These are phyloP conservation scores for Eupithecia vulgata DNA, from an alignment of 2,888 invertebrate species.

Conservation along the genomic window DNA sequence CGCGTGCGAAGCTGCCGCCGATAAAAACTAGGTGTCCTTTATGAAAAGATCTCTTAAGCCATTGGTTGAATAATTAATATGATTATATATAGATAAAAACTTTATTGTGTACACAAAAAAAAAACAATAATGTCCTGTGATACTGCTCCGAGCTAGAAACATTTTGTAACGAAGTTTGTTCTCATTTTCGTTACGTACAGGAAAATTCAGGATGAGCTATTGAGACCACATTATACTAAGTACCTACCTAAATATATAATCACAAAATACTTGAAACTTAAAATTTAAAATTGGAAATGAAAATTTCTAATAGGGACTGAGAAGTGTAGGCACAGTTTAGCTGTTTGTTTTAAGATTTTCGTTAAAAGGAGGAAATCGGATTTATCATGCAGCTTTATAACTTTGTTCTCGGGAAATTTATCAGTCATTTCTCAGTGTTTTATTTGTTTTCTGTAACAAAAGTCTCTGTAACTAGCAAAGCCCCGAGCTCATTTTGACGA, in stretches of 20 bases:
- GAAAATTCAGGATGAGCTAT: slow-evolving; percentile 6
- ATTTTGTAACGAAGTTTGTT: neutral
- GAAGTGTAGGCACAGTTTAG: neutral
- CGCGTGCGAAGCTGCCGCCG: neutral
- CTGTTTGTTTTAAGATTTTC: slow-evolving; percentile 28
- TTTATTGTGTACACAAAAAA: too few relatives aligned
- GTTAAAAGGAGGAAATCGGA: slow-evolving; percentile 26
- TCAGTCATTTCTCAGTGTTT: slow-evolving; percentile 20
- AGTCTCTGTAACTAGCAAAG: too few relatives aligned
- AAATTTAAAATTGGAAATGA: neutral
- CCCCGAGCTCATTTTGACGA: too few relatives aligned
- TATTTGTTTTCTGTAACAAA: neutral
- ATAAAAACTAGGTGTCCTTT: neutral
- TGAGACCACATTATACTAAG: neutral
- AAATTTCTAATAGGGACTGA: neutral
- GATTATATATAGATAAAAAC: too few relatives aligned
- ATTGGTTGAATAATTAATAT: neutral
- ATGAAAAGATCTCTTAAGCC: too few relatives aligned
- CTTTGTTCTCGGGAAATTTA: slow-evolving; percentile 24
- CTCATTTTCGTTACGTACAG: neutral
- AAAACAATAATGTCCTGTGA: too few relatives aligned
- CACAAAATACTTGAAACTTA: neutral
- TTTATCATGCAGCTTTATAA: slow-evolving; percentile 22
- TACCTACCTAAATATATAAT: neutral
- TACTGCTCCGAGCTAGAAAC: neutral